Evolutionary conservation across 2,113 vertebrate species (phyloP), one percentile per base, ranked within the genome.

Genomic region (Bubo bubo): DNA sequence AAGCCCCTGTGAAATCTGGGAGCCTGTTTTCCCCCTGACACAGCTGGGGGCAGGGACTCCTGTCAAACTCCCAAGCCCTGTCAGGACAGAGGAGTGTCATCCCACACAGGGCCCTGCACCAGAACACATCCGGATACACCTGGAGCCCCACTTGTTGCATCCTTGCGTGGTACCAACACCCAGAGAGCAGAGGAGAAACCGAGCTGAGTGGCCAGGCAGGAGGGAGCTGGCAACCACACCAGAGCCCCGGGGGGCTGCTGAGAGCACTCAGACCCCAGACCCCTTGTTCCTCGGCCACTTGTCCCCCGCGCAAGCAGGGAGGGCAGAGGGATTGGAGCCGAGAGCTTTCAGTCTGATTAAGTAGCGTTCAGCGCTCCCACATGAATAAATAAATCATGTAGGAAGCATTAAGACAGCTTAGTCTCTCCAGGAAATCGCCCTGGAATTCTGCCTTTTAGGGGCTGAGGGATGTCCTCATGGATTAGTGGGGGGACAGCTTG

Each of bases 381-480:
- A 95, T 43, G 86, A 95, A 97, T 94, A 95, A 97, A 95, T 94
- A 81, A 95, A 96, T 89, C 92, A 92, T 79, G 76, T 96, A 92
- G 95, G 96, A 88, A 81, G 97, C 72, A 97, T 97, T 97, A 97
- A 92, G 94, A 94, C 92, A 93, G 96, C 95, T 97, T 95, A 95
- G 75, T 55, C n/a, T 95, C 85, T 85, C 49, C 0, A 2, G 92
- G 75, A 95, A 94, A 97, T 86, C 6, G 2, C 50, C 50, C 88
- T 26, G 55, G 62, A 92, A 37, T 95, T 94, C 88, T 86, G 94
- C 79, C 82, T 97, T 96, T 93, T 90, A 35, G 94, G 92, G 82
- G 41, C 85, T 83, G 79, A 92, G 82, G 82, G 75, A 77, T 88
- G 67, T 18, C 67, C 47, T 71, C 47, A 4, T 2, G 63, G 86